These are phyloP conservation scores for Phaonia tiefii DNA, from an alignment of 2,888 invertebrate species.

Conservation along the genomic window DNA sequence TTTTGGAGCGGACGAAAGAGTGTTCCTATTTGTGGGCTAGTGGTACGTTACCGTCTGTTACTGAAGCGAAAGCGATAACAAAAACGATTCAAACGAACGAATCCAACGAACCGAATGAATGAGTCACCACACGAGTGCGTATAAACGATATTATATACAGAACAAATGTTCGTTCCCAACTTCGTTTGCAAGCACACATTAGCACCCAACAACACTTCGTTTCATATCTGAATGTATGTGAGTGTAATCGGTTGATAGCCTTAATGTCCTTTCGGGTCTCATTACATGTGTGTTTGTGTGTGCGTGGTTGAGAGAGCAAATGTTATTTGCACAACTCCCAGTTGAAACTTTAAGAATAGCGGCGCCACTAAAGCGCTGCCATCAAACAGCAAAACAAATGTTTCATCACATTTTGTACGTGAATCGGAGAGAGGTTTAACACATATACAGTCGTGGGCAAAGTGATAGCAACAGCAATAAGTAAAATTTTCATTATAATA, in stretches of 20 bases:
- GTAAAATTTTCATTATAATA: too few relatives aligned
- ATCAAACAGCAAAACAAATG: constrained; percentile 45
- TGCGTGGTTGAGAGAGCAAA: background rate
- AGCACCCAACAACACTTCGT: background rate
- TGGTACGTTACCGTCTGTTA: background rate
- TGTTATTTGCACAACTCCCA: constrained; percentile 21
- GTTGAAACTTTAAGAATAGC: constrained; percentile 40
- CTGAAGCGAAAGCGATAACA: background rate
- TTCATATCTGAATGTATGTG: background rate
- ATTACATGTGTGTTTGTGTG: background rate
- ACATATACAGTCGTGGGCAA: background rate
- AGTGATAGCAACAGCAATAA: too few relatives aligned
- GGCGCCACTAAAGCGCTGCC: constrained; percentile 56
- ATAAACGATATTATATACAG: background rate
- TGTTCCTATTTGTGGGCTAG: constrained; percentile 33
- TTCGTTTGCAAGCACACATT: background rate
- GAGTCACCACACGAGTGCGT: constrained; percentile 43
- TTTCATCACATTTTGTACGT: background rate
- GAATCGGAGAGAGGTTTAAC: background rate
- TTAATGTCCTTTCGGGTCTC: constrained; percentile 4
- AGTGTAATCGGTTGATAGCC: background rate
- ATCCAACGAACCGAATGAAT: constrained; percentile 50
- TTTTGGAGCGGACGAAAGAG: constrained; percentile 9
- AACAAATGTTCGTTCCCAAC: constrained; percentile 63
- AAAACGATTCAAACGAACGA: constrained; percentile 19